A percentile compares a stretch with the other conserved stretches of the same genome.
Conservation (phyloP, 2,888 invertebrate genomes). For the Acanthococcus lagerstroemiae region DNA sequence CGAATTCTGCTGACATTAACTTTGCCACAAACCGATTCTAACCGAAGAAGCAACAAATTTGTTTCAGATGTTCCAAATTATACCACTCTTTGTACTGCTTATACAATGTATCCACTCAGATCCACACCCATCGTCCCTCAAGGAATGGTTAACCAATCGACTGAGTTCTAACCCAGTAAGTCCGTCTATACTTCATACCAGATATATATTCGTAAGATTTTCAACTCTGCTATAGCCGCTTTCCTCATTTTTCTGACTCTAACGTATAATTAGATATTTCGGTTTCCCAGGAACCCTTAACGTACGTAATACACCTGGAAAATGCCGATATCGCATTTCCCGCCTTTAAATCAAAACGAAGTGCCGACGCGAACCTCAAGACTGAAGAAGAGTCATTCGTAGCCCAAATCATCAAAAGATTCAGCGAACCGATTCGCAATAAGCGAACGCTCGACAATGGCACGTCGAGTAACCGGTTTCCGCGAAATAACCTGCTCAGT, state of each 20-base stretch:
- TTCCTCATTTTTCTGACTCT: not conserved
- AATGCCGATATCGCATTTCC: not conserved
- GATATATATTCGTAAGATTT: no score
- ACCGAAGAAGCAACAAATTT: no score
- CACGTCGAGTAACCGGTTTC: not conserved
- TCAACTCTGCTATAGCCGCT: not conserved
- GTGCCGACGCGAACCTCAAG: constrained; percentile 3
- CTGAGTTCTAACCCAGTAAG: constrained; percentile 1
- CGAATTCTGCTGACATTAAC: no score
- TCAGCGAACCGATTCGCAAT: not conserved
- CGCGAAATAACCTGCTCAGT: not conserved
- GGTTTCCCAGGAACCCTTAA: constrained; percentile 12
- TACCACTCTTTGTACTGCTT: not conserved
- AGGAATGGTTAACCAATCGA: constrained; percentile 8
- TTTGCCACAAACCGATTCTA: no score
- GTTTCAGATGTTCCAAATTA: constrained; percentile 8
- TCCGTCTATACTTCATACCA: not conserved
- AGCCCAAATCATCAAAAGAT: constrained; percentile 6
- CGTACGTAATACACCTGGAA: constrained; percentile 10
- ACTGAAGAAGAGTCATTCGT: constrained; percentile 13
- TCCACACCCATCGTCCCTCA: not conserved
- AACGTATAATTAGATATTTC: not conserved
- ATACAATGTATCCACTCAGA: not conserved
- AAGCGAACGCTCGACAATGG: constrained; percentile 9
- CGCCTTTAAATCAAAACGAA: constrained; percentile 11